Conservation (phyloP, 2,797 vertebrate genomes). For the Erpetoichthys calabaricus region DNA sequence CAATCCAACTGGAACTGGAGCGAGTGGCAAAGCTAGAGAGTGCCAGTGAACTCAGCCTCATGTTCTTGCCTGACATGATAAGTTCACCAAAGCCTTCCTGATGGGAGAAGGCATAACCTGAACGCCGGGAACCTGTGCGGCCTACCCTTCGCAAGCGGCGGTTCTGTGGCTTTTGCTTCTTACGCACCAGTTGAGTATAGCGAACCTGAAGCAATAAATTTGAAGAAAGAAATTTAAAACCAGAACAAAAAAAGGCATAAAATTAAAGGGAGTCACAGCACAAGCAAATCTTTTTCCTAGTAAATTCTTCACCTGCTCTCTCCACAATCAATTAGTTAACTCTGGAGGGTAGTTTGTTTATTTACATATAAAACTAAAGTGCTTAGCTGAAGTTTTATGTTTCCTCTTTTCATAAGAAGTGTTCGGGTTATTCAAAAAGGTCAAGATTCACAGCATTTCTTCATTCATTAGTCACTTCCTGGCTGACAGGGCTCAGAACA, state of each 20-base stretch:
- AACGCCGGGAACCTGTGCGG: conserved; percentile 54
- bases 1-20: conserved; percentile 73
- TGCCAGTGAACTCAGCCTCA: conserved; percentile 74
- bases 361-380: no score
- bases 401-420: no score
- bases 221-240: not conserved
- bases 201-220: conserved; percentile 56
- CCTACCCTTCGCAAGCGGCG: conserved; percentile 44
- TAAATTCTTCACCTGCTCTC: no score
- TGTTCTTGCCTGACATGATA: conserved; percentile 88
- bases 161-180: conserved; percentile 65
- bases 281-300: not conserved
- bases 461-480: no score
- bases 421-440: no score
- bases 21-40: conserved; percentile 63
- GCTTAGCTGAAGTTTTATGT: no score
- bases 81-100: conserved; percentile 89
- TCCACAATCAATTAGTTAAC: no score
- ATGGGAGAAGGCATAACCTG: conserved; percentile 84
- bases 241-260: not conserved
- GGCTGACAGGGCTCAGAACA: no score
- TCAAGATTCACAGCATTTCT: no score
- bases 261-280: not conserved
- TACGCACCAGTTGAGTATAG: conserved; percentile 73
- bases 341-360: no score